phyloP scores from a whole-genome alignment of 1,140 invertebrate genomes.

The Drosophila hydei region DNA sequence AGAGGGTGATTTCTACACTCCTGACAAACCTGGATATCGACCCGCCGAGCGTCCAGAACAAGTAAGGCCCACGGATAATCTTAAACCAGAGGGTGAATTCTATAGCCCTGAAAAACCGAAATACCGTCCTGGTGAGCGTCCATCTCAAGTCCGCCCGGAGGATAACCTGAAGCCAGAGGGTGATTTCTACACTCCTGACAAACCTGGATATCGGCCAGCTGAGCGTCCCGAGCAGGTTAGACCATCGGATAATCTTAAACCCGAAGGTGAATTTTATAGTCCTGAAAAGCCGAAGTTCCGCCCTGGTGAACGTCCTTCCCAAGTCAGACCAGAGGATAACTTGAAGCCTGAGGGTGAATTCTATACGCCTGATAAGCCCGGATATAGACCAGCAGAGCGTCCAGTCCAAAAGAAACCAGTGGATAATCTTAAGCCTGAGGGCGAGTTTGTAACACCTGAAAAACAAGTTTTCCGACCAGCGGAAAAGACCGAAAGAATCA shows the following conservation, averaged over 20 bases:
- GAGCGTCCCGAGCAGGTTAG: slow-evolving; percentile 84
- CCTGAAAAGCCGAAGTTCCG: slow-evolving; percentile 67
- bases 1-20: too few species aligned
- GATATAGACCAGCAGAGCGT: slow-evolving; percentile 83
- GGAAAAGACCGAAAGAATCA: neutral
- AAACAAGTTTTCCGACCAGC: neutral
- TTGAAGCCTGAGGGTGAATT: slow-evolving; percentile 86
- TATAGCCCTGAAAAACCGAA: too few species aligned
- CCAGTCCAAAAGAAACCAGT: slow-evolving; percentile 83
- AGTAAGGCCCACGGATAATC: too few species aligned
- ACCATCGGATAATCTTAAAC: slow-evolving; percentile 69
- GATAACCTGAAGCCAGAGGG: slow-evolving; percentile 85
- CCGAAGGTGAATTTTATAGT: slow-evolving; percentile 83
- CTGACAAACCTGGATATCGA: too few species aligned
- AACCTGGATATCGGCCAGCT: slow-evolving; percentile 73
- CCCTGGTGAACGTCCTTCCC: slow-evolving; percentile 84
- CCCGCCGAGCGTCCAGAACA: too few species aligned
- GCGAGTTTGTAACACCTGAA: neutral
- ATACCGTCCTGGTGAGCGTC: too few species aligned
- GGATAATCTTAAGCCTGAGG: slow-evolving; percentile 85
- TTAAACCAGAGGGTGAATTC: too few species aligned
- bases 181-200: slow-evolving; percentile 82
- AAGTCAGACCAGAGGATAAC: slow-evolving; percentile 54
- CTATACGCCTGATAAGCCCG: slow-evolving; percentile 83
- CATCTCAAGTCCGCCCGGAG: too few species aligned